These are phyloP conservation scores for Paratrypauchen microcephalus DNA, from an alignment of 2,797 vertebrate genomes.

Conservation along the genomic window DNA sequence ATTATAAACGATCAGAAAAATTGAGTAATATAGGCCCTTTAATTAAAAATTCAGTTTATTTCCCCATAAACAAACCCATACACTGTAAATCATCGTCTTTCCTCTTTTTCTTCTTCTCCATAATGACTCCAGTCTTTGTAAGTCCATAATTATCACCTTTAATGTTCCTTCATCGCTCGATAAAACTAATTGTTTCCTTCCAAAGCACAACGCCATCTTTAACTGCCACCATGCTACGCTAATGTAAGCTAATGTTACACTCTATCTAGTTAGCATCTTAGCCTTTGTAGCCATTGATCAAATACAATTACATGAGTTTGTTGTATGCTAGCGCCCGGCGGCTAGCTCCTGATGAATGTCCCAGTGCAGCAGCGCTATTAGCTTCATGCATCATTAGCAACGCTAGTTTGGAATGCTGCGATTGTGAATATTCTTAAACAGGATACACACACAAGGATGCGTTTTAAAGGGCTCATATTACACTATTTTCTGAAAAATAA, in stretches of 20 bases:
- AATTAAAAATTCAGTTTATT: not conserved
- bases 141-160: conserved; percentile 4
- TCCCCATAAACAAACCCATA: not conserved
- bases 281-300: not conserved
- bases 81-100: not conserved
- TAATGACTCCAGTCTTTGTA: not conserved
- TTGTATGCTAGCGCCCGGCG: not conserved
- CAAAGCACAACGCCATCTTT: not conserved
- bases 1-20: no score
- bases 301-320: not conserved
- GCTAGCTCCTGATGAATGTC: conserved; percentile 4
- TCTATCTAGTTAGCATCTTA: not conserved
- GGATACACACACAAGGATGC: no score
- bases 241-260: conserved; percentile 3
- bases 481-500: no score
- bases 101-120: not conserved
- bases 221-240: conserved; percentile 1
- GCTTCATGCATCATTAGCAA: conserved; percentile 4
- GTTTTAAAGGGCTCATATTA: not conserved
- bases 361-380: not conserved
- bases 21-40: no score
- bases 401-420: not conserved
- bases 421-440: not conserved
- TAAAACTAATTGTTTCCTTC: not conserved
- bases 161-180: conserved; percentile 31